phyloP scores from a whole-genome alignment of 1,140 invertebrate species.

The Lysiphlebus fabarum region DNA sequence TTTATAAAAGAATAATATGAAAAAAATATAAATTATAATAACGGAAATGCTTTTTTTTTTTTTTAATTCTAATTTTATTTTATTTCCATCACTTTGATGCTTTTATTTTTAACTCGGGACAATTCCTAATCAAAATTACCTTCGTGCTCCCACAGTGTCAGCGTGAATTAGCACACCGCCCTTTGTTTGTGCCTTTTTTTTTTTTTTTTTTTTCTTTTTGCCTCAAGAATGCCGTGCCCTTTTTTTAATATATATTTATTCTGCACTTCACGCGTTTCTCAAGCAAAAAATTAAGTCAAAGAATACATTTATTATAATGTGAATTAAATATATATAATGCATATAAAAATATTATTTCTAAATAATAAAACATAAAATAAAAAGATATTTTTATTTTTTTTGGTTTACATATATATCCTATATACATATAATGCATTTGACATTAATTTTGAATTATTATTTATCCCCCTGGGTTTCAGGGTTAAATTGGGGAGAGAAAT shows the following conservation, averaged over 20 bases:
- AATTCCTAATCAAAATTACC: constrained; percentile 7
- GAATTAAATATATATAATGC: background rate
- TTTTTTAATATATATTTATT: background rate
- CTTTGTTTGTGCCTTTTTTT: constrained; percentile 11
- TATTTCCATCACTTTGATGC: background rate
- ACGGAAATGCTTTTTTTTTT: too few relatives aligned
- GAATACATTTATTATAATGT: background rate
- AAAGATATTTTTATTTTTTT: too few relatives aligned
- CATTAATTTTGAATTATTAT: constrained; percentile 18
- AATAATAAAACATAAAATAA: background rate
- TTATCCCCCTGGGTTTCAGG: background rate
- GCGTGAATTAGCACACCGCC: constrained; percentile 13
- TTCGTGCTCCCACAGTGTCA: constrained; percentile 5
- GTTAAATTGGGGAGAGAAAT: background rate
- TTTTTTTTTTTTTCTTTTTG: too few relatives aligned
- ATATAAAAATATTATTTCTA: background rate
- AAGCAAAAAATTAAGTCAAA: background rate
- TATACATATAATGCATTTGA: background rate
- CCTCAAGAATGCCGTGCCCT: constrained; percentile 10
- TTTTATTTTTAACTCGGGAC: constrained; percentile 7
- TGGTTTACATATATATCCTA: too few relatives aligned
- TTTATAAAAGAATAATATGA: too few relatives aligned
- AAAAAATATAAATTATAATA: too few relatives aligned
- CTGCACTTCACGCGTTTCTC: background rate
- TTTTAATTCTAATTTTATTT: too few relatives aligned